phyloP scores from a whole-genome alignment of 2,113 vertebrate genomes.

The Onychostoma macrolepis region DNA sequence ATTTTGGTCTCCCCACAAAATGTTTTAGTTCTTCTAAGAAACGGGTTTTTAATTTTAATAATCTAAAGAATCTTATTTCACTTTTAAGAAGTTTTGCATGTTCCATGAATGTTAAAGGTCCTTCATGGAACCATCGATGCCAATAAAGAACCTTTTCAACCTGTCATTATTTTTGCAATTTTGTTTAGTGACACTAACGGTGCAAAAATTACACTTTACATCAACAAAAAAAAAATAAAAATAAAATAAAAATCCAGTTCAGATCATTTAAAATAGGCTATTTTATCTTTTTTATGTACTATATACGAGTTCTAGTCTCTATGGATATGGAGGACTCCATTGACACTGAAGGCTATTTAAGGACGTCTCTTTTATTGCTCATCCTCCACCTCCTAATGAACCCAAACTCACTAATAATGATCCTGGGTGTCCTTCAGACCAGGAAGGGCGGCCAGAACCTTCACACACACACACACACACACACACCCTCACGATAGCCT shows the following conservation, averaged over 20 bases:
- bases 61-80: no score
- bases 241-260: not conserved
- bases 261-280: not conserved
- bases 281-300: no score
- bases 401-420: conserved; percentile 59
- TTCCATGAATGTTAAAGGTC: no score
- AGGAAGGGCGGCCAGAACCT: conserved; percentile 54
- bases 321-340: conserved; percentile 34
- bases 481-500: not conserved
- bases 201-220: not conserved
- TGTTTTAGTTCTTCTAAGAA: no score
- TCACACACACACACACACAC: conserved; percentile 17
- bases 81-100: no score
- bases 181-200: not conserved
- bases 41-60: no score
- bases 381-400: conserved; percentile 56
- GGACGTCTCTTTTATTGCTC: conserved; percentile 56
- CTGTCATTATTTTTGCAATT: no score
- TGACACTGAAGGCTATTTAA: conserved; percentile 52
- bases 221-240: not conserved
- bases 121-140: no score
- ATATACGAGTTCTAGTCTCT: not conserved
- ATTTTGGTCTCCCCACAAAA: no score
- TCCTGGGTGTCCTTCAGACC: conserved; percentile 59
- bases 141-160: no score